Percentiles rank a stretch among this genome's conserved stretches.
Evolutionary conservation across 2,113 vertebrate species (phyloP).

Genomic region (Halcyon malimbica): DNA sequence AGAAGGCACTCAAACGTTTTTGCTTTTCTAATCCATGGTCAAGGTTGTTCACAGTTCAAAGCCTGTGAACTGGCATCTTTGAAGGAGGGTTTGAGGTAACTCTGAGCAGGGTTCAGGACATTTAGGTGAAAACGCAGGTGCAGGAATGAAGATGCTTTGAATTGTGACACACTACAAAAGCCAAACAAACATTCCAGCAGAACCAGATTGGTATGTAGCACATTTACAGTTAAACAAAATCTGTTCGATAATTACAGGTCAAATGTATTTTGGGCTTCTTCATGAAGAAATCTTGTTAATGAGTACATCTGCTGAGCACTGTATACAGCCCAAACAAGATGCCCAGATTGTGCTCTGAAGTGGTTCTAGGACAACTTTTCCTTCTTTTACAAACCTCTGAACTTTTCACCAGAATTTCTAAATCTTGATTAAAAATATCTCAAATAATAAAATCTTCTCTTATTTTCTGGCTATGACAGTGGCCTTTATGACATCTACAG

Average conservation of each 20-base stretch:
- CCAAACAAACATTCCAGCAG: neutral
- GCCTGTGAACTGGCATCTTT: neutral
- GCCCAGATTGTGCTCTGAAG: neutral
- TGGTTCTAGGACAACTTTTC: neutral
- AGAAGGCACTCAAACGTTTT: neutral
- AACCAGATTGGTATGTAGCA: neutral
- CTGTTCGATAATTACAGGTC: conserved; percentile 47
- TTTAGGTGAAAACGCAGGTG: neutral
- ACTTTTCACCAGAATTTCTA: neutral
- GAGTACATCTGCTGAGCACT: neutral
- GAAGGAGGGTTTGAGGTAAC: neutral
- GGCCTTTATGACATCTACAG: neutral
- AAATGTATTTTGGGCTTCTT: neutral
- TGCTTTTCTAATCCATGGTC: neutral
- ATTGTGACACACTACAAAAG: neutral
- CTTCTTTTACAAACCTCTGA: neutral
- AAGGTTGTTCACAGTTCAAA: neutral
- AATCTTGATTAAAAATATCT: neutral
- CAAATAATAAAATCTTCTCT: neutral
- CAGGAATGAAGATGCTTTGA: neutral
- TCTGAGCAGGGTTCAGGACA: neutral
- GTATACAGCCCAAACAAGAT: neutral
- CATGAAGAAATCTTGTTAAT: neutral
- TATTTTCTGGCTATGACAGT: neutral
- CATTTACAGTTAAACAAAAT: conserved; percentile 49